A percentile compares a stretch with the other conserved stretches of the same genome.
Evolutionary conservation across 2,888 invertebrate genomes (phyloP).

Genomic region (Chloroclysta siterata): DNA sequence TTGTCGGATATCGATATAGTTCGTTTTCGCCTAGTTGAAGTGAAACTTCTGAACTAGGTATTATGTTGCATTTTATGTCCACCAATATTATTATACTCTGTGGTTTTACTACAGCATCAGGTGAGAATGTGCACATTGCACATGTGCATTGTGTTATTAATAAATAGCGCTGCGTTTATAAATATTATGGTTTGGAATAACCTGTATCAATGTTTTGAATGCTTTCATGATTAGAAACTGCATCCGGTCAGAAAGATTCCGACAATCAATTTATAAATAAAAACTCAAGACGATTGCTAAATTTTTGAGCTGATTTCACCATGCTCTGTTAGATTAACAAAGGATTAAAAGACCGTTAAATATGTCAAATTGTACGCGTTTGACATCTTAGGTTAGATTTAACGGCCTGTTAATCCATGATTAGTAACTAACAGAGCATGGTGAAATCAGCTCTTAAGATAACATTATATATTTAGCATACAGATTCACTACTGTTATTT

Average conservation of each 20-base stretch:
- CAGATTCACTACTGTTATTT: no score
- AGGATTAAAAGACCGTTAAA: no score
- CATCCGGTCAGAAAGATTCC: conserved; percentile 16
- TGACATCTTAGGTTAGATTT: no score
- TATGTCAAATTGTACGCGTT: no score
- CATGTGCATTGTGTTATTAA: conserved; percentile 11
- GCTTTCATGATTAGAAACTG: conserved; percentile 21
- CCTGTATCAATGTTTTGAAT: conserved; percentile 20
- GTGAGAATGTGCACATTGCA: conserved; percentile 16
- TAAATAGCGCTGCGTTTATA: conserved; percentile 14
- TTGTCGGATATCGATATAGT: no score
- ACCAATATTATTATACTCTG: background rate
- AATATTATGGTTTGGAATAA: conserved; percentile 16
- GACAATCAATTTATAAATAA: conserved; percentile 8
- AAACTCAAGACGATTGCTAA: conserved; percentile 1
- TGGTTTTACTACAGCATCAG: conserved; percentile 9
- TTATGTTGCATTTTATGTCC: no score
- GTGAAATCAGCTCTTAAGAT: no score
- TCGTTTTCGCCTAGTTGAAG: background rate
- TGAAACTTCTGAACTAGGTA: background rate
- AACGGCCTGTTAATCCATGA: no score
- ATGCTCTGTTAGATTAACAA: no score
- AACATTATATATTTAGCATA: no score
- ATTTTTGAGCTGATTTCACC: background rate
- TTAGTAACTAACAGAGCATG: no score